A percentile compares a stretch with the other conserved stretches of the same genome.
phyloP scores from a whole-genome alignment of 1,140 invertebrate genomes.

The Neodiprion virginianus region DNA sequence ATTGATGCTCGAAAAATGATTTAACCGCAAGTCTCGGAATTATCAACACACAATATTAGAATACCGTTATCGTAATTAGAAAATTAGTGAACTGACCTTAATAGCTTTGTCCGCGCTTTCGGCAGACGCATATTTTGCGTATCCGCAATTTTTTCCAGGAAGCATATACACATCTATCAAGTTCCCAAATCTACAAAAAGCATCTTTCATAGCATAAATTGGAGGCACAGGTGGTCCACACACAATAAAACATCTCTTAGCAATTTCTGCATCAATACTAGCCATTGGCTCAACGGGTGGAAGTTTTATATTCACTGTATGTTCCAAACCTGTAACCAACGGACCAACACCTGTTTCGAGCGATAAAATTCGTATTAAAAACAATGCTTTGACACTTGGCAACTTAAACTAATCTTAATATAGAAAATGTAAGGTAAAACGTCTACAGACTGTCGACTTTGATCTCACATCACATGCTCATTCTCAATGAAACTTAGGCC shows the following conservation, averaged over 20 bases:
- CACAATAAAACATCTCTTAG: slow-evolving; percentile 77
- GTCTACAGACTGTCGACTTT: too few species aligned
- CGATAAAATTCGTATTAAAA: slow-evolving; percentile 1
- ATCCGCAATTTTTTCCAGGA: slow-evolving; percentile 89
- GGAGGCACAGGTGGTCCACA: slow-evolving; percentile 83
- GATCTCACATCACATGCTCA: too few species aligned
- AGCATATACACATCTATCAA: slow-evolving; percentile 91
- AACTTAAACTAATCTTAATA: too few species aligned
- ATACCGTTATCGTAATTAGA: too few species aligned
- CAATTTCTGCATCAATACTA: slow-evolving; percentile 73
- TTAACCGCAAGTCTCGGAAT: too few species aligned
- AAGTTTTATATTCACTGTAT: slow-evolving; percentile 67
- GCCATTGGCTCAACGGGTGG: slow-evolving; percentile 77
- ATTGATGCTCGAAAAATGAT: too few species aligned
- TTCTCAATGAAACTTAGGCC: too few species aligned
- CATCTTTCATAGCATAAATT: slow-evolving; percentile 81
- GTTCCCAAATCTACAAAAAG: slow-evolving; percentile 92
- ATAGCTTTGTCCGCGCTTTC: slow-evolving; percentile 83
- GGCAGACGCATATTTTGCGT: slow-evolving; percentile 85
- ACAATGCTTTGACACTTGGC: not conserved
- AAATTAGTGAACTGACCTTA: slow-evolving; percentile 56
- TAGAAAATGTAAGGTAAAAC: too few species aligned
- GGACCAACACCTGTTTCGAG: not conserved
- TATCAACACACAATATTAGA: too few species aligned
- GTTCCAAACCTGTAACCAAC: slow-evolving; percentile 13